These are phyloP conservation scores for Allophyes oxyacanthae DNA, from an alignment of 2,888 invertebrate species.

Conservation along the genomic window DNA sequence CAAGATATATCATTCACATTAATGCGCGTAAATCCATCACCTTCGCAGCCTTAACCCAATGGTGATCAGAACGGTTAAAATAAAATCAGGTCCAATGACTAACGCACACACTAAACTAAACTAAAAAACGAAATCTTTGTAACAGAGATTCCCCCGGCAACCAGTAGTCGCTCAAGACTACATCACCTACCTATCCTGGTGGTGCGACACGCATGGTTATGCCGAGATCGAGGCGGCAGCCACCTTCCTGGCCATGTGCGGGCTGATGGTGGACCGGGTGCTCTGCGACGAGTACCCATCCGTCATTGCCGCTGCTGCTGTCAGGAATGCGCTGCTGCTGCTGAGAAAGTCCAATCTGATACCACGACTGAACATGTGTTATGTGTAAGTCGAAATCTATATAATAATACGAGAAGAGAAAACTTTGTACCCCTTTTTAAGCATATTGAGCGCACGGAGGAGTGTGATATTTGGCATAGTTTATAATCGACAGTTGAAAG, in stretches of 20 bases:
- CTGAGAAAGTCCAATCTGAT: slow-evolving; percentile 64
- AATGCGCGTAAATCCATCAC: not conserved
- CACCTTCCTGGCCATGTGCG: slow-evolving; percentile 75
- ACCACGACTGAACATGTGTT: slow-evolving; percentile 57
- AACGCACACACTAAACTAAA: too few species aligned
- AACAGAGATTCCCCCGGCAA: slow-evolving; percentile 73
- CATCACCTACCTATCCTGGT: slow-evolving; percentile 76
- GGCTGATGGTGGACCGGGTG: slow-evolving; percentile 69
- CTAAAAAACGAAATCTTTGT: not conserved
- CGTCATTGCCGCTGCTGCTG: slow-evolving; percentile 72
- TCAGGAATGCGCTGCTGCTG: slow-evolving; percentile 70
- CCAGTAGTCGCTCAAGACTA: slow-evolving; percentile 78
- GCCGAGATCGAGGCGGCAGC: slow-evolving; percentile 75
- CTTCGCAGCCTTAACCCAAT: not conserved
- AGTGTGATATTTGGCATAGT: too few species aligned
- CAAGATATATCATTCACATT: too few species aligned
- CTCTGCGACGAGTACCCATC: slow-evolving; percentile 73
- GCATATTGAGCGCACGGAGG: too few species aligned
- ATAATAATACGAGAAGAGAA: too few species aligned
- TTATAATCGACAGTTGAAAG: too few species aligned
- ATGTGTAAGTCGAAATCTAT: slow-evolving; percentile 69
- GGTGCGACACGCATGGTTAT: slow-evolving; percentile 63
- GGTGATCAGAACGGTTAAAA: too few species aligned
- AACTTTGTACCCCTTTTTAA: too few species aligned
- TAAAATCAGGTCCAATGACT: too few species aligned